These are phyloP conservation scores for Dryoscopus gambensis DNA, from an alignment of 2,113 vertebrate species.

Conservation along the genomic window DNA sequence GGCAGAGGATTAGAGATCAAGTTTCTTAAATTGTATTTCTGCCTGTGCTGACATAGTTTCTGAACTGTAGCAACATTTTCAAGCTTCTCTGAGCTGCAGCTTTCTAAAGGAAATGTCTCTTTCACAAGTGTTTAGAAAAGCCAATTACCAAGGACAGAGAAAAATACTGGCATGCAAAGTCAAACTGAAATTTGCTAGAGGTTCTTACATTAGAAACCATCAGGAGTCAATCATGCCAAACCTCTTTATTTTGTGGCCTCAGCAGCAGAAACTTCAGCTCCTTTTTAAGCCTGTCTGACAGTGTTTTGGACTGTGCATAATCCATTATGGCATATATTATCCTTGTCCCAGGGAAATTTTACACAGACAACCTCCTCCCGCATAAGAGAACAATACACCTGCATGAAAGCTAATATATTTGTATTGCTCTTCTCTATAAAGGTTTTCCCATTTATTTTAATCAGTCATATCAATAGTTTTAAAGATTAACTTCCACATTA, in stretches of 20 bases:
- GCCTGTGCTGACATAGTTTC: background rate
- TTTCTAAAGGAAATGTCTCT: background rate
- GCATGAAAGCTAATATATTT: background rate
- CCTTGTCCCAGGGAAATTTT: conserved; percentile 54
- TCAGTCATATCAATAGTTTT: background rate
- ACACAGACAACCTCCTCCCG: conserved; percentile 67
- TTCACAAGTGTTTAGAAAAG: background rate
- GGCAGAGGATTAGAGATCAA: background rate
- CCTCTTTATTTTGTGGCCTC: conserved; percentile 45
- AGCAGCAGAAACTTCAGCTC: conserved; percentile 59
- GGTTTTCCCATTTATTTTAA: background rate
- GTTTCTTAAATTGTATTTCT: background rate
- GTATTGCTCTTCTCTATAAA: background rate
- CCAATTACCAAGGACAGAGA: background rate
- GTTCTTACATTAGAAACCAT: conserved; percentile 45
- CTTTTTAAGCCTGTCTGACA: conserved; percentile 48
- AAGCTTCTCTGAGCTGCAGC: background rate
- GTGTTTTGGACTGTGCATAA: conserved; percentile 47
- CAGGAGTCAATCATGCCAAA: conserved; percentile 12
- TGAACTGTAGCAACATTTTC: background rate
- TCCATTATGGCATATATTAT: conserved; percentile 60
- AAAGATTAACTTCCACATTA: background rate
- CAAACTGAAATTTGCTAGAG: background rate
- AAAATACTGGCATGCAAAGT: background rate
- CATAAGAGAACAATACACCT: background rate